These are phyloP conservation scores for Hyperoplus lanceolatus DNA, from an alignment of 2,797 vertebrate genomes.

Conservation along the genomic window DNA sequence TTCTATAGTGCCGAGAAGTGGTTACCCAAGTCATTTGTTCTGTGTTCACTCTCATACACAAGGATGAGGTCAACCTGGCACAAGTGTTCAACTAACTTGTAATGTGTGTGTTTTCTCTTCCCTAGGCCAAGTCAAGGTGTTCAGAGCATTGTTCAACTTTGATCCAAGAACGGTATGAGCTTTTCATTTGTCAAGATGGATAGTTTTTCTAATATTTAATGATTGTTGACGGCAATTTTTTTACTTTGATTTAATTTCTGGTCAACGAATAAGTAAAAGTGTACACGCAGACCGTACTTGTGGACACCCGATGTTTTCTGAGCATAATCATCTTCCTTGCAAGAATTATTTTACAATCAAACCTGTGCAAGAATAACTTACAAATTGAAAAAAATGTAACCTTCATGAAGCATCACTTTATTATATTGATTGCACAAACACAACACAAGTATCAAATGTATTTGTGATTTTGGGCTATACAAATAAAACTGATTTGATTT, in stretches of 20 bases:
- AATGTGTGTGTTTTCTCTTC: conserved; percentile 47
- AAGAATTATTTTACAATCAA: background rate
- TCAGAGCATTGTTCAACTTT: conserved; percentile 95
- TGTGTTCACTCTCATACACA: background rate
- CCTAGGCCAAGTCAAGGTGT: conserved; percentile 97
- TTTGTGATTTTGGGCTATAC: background rate
- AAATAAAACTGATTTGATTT: too few relatives aligned
- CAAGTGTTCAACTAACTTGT: background rate
- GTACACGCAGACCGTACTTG: background rate
- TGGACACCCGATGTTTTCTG: background rate
- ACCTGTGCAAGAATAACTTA: background rate
- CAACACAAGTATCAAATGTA: background rate
- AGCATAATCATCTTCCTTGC: background rate
- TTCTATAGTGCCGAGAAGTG: conserved; percentile 6
- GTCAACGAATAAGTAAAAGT: background rate
- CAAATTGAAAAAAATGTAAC: background rate
- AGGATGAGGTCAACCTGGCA: background rate
- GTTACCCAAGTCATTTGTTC: background rate
- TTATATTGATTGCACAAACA: background rate
- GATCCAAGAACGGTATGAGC: conserved; percentile 95
- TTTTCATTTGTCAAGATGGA: background rate
- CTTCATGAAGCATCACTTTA: background rate
- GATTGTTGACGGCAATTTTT: background rate
- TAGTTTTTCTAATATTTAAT: conserved; percentile 5
- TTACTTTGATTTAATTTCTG: too few relatives aligned